A percentile compares a stretch with the other conserved stretches of the same genome.
Conservation (phyloP, 2,888 invertebrate genomes). For the Odiellus spinosus region DNA sequence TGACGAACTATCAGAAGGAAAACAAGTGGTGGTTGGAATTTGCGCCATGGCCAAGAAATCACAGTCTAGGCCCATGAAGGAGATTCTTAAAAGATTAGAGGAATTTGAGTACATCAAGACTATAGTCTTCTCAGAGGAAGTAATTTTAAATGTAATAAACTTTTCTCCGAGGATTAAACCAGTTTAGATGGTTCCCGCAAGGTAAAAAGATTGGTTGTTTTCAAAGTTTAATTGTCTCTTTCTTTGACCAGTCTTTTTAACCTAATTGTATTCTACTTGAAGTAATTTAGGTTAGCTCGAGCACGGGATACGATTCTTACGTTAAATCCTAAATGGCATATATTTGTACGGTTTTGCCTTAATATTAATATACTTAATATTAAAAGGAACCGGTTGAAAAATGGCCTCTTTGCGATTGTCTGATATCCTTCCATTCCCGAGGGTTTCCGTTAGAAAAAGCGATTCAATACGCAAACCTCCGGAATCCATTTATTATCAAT, state of each 20-base stretch:
- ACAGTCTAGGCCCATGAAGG: slow-evolving; percentile 97
- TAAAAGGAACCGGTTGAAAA: slow-evolving; percentile 80
- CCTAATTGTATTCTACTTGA: too few species aligned
- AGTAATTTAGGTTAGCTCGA: too few species aligned
- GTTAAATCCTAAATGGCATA: too few species aligned
- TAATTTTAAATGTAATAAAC: slow-evolving; percentile 64
- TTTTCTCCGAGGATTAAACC: too few species aligned
- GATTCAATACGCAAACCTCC: slow-evolving; percentile 79
- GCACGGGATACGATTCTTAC: too few species aligned
- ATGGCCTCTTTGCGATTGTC: slow-evolving; percentile 95
- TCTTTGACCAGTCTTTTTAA: too few species aligned
- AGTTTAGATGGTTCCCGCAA: too few species aligned
- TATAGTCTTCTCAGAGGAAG: slow-evolving; percentile 86
- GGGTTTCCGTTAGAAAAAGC: slow-evolving; percentile 98
- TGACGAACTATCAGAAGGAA: slow-evolving; percentile 22
- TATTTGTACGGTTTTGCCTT: too few species aligned
- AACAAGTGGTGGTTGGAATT: slow-evolving; percentile 86
- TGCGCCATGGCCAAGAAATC: slow-evolving; percentile 99
- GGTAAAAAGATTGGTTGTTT: too few species aligned
- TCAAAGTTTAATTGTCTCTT: too few species aligned
- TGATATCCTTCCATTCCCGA: slow-evolving; percentile 95
- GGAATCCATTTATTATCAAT: slow-evolving; percentile 93
- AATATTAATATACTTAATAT: too few species aligned
- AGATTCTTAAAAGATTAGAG: slow-evolving; percentile 84
- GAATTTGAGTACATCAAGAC: slow-evolving; percentile 94